Evolutionary conservation across 1,140 invertebrate genomes (phyloP).

Genomic region (Drosophila hydei): DNA sequence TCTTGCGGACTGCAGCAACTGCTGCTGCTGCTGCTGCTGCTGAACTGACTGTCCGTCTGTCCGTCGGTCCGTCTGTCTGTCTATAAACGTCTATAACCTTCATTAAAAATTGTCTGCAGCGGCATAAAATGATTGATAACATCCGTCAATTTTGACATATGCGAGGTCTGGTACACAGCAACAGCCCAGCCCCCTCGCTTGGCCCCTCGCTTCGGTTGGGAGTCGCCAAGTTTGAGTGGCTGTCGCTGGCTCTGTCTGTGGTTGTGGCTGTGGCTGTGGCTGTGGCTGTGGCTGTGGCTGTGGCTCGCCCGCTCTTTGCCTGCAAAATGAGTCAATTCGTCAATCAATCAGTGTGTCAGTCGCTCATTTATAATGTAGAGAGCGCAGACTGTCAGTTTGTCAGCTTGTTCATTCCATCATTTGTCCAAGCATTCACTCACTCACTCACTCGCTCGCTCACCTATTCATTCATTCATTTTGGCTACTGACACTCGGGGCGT

Average conservation of each 20-base stretch:
- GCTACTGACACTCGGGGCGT: slow-evolving; percentile 67
- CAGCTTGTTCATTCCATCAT: slow-evolving; percentile 40
- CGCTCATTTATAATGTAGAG: slow-evolving; percentile 71
- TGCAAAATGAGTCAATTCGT: slow-evolving; percentile 76
- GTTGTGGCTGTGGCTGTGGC: background rate
- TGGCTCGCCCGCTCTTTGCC: slow-evolving; percentile 23
- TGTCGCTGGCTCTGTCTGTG: slow-evolving; percentile 3
- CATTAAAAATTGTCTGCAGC: slow-evolving; percentile 81
- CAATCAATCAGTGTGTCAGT: slow-evolving; percentile 81
- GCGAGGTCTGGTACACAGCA: slow-evolving; percentile 54
- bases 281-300: slow-evolving; percentile 5
- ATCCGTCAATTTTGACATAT: slow-evolving; percentile 83
- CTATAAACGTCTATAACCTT: slow-evolving; percentile 80
- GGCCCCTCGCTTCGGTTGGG: slow-evolving; percentile 3
- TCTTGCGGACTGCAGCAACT: slow-evolving; percentile 17
- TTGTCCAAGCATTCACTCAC: slow-evolving; percentile 30
- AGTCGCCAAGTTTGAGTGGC: background rate
- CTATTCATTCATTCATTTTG: slow-evolving; percentile 30
- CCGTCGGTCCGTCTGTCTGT: slow-evolving; percentile 36
- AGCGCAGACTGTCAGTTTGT: slow-evolving; percentile 27
- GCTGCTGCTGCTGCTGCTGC: background rate
- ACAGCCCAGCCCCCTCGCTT: slow-evolving; percentile 21
- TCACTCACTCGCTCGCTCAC: slow-evolving; percentile 19
- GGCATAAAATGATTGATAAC: slow-evolving; percentile 82
- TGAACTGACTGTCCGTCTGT: background rate